Evolutionary conservation across 2,888 invertebrate species (phyloP).

Genomic region (Caenorhabditis macrosperma): DNA sequence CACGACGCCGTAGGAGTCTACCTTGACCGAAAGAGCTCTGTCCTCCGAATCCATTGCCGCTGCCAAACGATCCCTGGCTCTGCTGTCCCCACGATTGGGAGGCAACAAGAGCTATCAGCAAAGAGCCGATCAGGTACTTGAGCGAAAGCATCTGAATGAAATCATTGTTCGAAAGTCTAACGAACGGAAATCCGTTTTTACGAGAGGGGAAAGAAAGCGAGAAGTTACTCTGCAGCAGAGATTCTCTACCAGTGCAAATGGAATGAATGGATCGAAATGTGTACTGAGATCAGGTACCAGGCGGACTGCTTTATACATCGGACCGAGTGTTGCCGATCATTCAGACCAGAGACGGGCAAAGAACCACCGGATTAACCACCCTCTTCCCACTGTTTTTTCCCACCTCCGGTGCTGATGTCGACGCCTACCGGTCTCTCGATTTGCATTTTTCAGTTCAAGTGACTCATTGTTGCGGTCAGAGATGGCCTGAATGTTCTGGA

Average conservation of each 20-base stretch:
- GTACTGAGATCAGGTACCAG: conserved; percentile 3
- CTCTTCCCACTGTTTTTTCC: conserved; percentile 17
- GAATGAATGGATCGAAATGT: not conserved
- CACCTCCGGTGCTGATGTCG: conserved; percentile 43
- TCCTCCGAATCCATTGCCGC: conserved; percentile 15
- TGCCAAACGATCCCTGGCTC: not conserved
- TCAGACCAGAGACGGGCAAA: conserved; percentile 20
- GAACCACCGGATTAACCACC: conserved; percentile 28
- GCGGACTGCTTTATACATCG: conserved; percentile 30
- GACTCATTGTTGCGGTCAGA: not conserved
- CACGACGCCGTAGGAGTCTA: conserved; percentile 32
- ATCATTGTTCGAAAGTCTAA: not conserved
- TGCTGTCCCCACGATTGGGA: conserved; percentile 47
- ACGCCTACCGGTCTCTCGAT: conserved; percentile 40
- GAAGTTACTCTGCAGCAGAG: not conserved
- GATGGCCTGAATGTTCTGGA: no score
- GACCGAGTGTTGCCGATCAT: conserved; percentile 41
- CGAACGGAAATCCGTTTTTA: conserved; percentile 29
- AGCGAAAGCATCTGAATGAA: conserved; percentile 39
- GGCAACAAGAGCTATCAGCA: conserved; percentile 23
- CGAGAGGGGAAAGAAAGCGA: not conserved
- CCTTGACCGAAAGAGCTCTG: conserved; percentile 32
- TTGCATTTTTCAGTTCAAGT: conserved; percentile 8
- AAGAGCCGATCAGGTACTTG: conserved; percentile 26
- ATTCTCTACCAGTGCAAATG: not conserved